Evolutionary conservation across 2,888 invertebrate species (phyloP), one percentile per base, ranked within the genome.

Genomic region (Campoletis raptor): DNA sequence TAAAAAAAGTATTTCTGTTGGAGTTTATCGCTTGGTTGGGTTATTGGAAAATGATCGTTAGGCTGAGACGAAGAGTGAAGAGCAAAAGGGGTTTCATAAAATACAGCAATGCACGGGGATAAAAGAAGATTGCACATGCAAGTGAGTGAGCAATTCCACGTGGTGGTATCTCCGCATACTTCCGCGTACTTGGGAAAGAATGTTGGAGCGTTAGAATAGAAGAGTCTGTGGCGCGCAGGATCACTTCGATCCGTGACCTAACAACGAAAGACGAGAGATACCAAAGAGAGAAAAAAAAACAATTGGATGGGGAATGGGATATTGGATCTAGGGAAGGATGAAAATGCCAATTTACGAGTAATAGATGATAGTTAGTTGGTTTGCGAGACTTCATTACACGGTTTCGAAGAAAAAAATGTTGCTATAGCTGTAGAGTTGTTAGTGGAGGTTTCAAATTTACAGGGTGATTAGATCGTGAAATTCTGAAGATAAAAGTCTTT

Each of bases 171-270:
- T 52, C 36, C 42, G 30, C 66, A 73, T 74, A 66, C 73, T 81
- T 81, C 64, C 73, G 66, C 66, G 57, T 74, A 64, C 81, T 81
- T 42, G 66, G 10, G 61, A 40, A 73, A 42, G 81, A 54, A 73
- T 73, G 66, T 61, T 74, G 52, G 48, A 74, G 66, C 70, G 61
- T 45, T 72, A 48, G 66, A 52, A 12, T 61, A 48, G 18, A n/a
- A 30, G 21, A 40, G 57, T 54, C 67, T 40, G 45, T 61, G 67
- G 45, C 72, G 78, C 83, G 85, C 83, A 85, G 77, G 64, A 77
- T 85, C 72, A n/a, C 76, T 85, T 85, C 85, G 85, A 85, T 83
- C 83, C 82, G 76, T 67, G 69, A 69, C 54, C 54, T 42, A 79
- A 54, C 45, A 66, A 48, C 37, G 78, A 67, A 81, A 76, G 70